Percentiles rank a stretch among this genome's conserved stretches.
phyloP scores from a whole-genome alignment of 1,140 invertebrate species.

The Drosophila athabasca region DNA sequence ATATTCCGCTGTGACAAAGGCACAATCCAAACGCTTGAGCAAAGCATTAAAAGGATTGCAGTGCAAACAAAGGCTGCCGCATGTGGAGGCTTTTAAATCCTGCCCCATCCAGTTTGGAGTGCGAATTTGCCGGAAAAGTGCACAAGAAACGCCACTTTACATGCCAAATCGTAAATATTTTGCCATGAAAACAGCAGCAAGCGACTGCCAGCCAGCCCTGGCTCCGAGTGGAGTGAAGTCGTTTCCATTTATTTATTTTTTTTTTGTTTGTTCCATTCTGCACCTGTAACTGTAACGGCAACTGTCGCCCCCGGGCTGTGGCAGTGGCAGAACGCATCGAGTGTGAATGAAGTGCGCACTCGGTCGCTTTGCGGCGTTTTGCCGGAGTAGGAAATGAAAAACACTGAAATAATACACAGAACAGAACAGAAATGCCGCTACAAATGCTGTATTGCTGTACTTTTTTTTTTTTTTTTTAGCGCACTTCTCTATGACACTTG shows the following conservation, averaged over 20 bases:
- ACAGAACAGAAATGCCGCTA: constrained; percentile 57
- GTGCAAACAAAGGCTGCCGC: constrained; percentile 54
- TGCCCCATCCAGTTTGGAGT: constrained; percentile 15
- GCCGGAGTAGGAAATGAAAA: constrained; percentile 62
- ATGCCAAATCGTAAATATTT: constrained; percentile 81
- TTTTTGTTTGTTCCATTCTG: constrained; percentile 1
- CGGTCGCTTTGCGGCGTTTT: constrained; percentile 73
- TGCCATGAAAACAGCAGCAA: constrained; percentile 67
- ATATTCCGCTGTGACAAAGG: constrained; percentile 13
- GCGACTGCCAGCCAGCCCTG: constrained; percentile 12
- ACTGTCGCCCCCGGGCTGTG: constrained; percentile 34
- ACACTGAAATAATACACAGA: constrained; percentile 51
- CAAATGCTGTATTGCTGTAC: constrained; percentile 47
- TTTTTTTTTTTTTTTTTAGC: constrained; percentile 50
- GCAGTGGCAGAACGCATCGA: constrained; percentile 63
- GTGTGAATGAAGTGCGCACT: constrained; percentile 81
- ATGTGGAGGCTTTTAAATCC: constrained; percentile 62
- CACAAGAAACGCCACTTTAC: constrained; percentile 80
- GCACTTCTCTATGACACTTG: constrained; percentile 71
- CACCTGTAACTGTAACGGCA: constrained; percentile 35
- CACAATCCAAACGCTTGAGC: constrained; percentile 53
- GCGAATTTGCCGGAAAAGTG: constrained; percentile 70
- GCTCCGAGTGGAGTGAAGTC: constrained; percentile 28
- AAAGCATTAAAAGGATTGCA: constrained; percentile 70
- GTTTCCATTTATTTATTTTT: constrained; percentile 23